Conservation (phyloP, 2,797 vertebrate species). For the Malurus leucopterus region DNA sequence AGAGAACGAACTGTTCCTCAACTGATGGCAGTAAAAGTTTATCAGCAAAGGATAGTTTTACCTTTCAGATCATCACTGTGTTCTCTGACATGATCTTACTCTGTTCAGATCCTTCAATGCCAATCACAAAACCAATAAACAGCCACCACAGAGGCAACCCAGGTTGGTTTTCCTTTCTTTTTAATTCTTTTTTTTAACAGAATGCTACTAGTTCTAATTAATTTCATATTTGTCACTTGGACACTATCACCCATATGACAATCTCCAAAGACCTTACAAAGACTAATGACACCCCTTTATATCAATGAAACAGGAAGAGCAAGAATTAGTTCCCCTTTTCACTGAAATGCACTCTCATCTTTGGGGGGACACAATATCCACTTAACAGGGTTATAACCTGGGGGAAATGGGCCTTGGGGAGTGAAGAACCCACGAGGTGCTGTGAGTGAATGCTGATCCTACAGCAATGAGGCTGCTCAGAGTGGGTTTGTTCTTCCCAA, state of each 20-base stretch:
- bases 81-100: conserved; percentile 17
- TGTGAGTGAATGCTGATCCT: neutral
- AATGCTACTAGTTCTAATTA: conserved; percentile 13
- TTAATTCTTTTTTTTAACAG: neutral
- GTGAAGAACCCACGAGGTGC: neutral
- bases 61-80: conserved; percentile 19
- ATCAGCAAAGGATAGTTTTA: conserved; percentile 25
- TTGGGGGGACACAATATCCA: neutral
- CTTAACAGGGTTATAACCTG: neutral
- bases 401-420: neutral
- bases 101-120: neutral
- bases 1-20: conserved; percentile 28
- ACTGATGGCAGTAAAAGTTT: conserved; percentile 34
- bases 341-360: neutral
- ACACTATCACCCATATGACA: conserved; percentile 9
- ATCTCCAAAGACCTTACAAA: conserved; percentile 32
- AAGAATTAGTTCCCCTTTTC: conserved; percentile 9
- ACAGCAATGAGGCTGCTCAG: neutral
- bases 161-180: neutral
- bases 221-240: conserved; percentile 49
- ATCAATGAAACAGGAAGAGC: conserved; percentile 31
- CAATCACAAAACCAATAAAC: conserved; percentile 25
- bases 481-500: neutral
- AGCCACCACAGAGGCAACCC: neutral
- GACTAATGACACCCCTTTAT: conserved; percentile 14